phyloP scores from a whole-genome alignment of 35 echinoderm and acorn worm genomes.

The Antedon bifida region DNA sequence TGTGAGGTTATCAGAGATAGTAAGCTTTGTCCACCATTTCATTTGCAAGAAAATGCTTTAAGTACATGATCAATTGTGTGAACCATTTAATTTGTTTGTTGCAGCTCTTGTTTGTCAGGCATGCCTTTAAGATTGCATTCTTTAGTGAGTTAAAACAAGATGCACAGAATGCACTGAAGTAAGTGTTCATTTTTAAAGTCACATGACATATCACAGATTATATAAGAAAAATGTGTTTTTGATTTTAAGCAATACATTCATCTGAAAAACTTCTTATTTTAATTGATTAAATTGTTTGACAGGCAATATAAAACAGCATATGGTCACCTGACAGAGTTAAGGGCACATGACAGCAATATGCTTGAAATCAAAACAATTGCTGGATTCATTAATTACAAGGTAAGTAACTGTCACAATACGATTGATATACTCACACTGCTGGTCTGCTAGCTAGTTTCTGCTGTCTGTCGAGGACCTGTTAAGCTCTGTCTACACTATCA shows the following conservation, averaged over 20 bases:
- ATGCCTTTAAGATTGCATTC: conserved; percentile 97
- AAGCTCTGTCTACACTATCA: no score
- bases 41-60: no score
- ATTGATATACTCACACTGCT: not conserved
- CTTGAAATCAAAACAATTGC: conserved; percentile 87
- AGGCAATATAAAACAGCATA: conserved; percentile 93
- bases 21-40: no score
- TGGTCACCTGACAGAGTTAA: conserved; percentile 67
- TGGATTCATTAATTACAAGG: conserved; percentile 98
- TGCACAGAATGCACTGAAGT: conserved; percentile 84
- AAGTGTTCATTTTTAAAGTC: conserved; percentile 12
- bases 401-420: conserved; percentile 5
- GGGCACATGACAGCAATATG: conserved; percentile 98
- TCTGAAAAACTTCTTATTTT: no score
- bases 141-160: conserved; percentile 97
- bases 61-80: no score
- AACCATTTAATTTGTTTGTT: conserved; percentile 2
- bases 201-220: no score
- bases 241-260: no score
- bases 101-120: conserved; percentile 87
- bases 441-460: no score
- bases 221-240: no score
- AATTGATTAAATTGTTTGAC: not conserved
- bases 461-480: no score
- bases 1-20: no score